Base-by-base conservation (phyloP, 2,888 invertebrate species). In the Vanessa cardui region DNA sequence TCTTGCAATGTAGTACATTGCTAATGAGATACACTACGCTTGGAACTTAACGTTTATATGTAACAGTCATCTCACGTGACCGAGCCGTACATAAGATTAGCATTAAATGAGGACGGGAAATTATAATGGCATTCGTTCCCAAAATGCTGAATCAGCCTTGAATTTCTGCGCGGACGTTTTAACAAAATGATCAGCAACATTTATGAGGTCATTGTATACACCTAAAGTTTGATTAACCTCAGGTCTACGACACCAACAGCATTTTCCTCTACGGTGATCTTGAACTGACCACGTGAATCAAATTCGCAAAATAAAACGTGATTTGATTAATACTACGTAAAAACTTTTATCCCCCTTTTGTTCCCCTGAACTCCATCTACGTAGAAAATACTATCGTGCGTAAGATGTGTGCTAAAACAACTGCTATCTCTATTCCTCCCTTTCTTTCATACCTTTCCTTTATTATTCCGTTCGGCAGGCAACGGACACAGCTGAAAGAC, bases 231-330 rank as follows among this genome's bases (percentile, higher is more conserved):
- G n/a, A 33, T 56, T 56, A 18, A 56, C 56, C 58, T 64, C 15
- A 66, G 61, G 61, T 56, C 56, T 21, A 54, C 47, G 66, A 66
- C 61, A 58, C 61, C 56, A 21, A 20, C n/a, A 31, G 49, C 39
- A 54, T 56, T 54, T 39, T 61, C 49, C 56, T 50, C 18, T n/a
- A 59, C 8, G 7, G n/a, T 39, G 65, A 56, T 56, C 54, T 66
- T 61, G 56, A 65, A 65, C 54, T 61, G 66, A n/a, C 49, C 56
- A 39, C 56, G 61, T 61, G 61, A 56, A 33, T 50, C 54, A 31
- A 60, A 60, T 60, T 45, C 52, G 8, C 58, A 54, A 20, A 52
- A 39, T 15, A 46, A 56, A 63, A 52, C 52, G 52, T 52, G 52
- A 15, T 5, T 49, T 18, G 18, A 49, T 49, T 49, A 49, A 49